Base-by-base conservation (phyloP, 2,797 vertebrate species). In the Erpetoichthys calabaricus region DNA sequence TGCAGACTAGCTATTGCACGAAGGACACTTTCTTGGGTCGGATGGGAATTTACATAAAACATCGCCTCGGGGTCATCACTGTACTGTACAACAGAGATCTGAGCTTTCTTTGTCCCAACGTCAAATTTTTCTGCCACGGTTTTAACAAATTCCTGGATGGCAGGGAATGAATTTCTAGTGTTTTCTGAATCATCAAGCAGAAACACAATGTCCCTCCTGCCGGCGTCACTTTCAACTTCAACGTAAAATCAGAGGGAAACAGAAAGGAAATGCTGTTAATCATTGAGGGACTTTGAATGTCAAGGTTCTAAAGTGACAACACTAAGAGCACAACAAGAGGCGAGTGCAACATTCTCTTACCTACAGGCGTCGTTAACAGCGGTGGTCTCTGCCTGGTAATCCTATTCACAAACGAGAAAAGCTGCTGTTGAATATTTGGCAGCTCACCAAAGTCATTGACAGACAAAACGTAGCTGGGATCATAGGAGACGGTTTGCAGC, bases 181-280 rank as follows among this genome's bases (percentile, higher is more conserved):
- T 78, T 65, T 56, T 85, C 76, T 46, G 90, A 86, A 71, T 88
- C 88, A 78, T 91, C 92, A 73, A 95, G 63, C 55, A 95, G 86
- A 82, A 95, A 93, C 67, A 90, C 86, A 77, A 95, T 76, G 70
- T 95, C 91, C 60, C 81, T 86, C 70, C 72, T 89, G 70, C 84
- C 81, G 65, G 86, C 76, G 70, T 88, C 79, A 65, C 68, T 56
- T 53, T 73, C 53, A 65, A 58, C 55, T 58, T 49, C 44, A 42
- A 51, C 5, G 41, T 51, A 51, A 5, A 9, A 51, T 9, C 8
- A 25, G 8, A 51, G 25, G 47, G 9, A 49, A 49, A 25, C 25
- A 25, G 25, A 25, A 25, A 25, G 25, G 25, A 25, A 25, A 25
- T 25, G 25, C 25, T 25, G 25, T 25, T 25, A 25, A 25, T 25